phyloP scores from a whole-genome alignment of 2,888 invertebrate species.

The Cataglyphis altisquamis region DNA sequence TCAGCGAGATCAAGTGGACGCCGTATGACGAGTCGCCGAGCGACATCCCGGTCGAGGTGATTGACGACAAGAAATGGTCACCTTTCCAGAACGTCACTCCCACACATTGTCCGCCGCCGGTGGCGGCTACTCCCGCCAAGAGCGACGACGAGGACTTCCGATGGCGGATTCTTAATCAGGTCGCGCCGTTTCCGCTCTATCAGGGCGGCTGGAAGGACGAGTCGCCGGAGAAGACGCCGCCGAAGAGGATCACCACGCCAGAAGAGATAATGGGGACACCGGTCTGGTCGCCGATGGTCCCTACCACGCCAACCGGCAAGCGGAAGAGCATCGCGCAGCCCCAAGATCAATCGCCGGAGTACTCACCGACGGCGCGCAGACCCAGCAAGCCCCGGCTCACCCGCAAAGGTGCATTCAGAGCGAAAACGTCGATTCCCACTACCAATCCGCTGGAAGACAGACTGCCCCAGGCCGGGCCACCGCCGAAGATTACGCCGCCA shows the following conservation, averaged over 20 bases:
- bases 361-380: slow-evolving; percentile 73
- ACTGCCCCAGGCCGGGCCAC: slow-evolving; percentile 70
- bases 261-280: slow-evolving; percentile 78
- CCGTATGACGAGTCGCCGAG: slow-evolving; percentile 81
- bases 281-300: slow-evolving; percentile 80
- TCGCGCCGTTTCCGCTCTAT: slow-evolving; percentile 84
- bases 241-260: slow-evolving; percentile 67
- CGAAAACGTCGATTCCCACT: slow-evolving; percentile 74
- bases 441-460: slow-evolving; percentile 73
- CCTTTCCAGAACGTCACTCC: slow-evolving; percentile 83
- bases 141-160: slow-evolving; percentile 81
- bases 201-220: slow-evolving; percentile 85
- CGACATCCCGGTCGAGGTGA: slow-evolving; percentile 48
- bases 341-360: slow-evolving; percentile 62
- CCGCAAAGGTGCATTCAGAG: slow-evolving; percentile 76
- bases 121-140: slow-evolving; percentile 68
- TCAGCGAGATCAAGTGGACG: slow-evolving; percentile 83
- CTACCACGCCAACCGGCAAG: slow-evolving; percentile 62
- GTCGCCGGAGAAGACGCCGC: slow-evolving; percentile 82
- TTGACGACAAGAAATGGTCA: slow-evolving; percentile 73
- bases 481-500: slow-evolving; percentile 74
- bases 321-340: slow-evolving; percentile 58
- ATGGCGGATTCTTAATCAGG: slow-evolving; percentile 82
- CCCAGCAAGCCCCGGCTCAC: slow-evolving; percentile 74
- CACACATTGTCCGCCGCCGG: slow-evolving; percentile 82